These are phyloP conservation scores for Conopomorpha cramerella DNA, from an alignment of 1,140 invertebrate species.

Conservation along the genomic window DNA sequence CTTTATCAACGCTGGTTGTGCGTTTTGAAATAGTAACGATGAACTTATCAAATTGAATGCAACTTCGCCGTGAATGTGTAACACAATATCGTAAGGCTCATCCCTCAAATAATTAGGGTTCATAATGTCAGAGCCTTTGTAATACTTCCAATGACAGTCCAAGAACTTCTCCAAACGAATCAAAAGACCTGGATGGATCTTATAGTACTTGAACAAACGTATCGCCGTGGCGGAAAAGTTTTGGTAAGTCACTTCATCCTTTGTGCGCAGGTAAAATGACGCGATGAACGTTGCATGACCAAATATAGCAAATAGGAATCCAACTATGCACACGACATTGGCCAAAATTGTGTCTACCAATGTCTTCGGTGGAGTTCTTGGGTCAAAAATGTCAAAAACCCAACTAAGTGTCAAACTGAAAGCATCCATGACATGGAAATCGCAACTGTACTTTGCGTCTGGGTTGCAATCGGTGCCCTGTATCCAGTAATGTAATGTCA, in stretches of 20 bases:
- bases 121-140: slow-evolving; percentile 28
- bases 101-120: slow-evolving; percentile 25
- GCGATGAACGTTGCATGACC: slow-evolving; percentile 18
- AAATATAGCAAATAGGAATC: slow-evolving; percentile 17
- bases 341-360: slow-evolving; percentile 17
- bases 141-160: slow-evolving; percentile 37
- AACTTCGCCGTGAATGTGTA: slow-evolving; percentile 33
- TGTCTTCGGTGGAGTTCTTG: slow-evolving; percentile 14
- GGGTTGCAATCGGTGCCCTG: too few species aligned
- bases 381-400: slow-evolving; percentile 21
- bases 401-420: slow-evolving; percentile 19
- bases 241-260: slow-evolving; percentile 24
- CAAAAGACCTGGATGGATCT: slow-evolving; percentile 28
- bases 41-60: slow-evolving; percentile 26
- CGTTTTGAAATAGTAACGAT: slow-evolving; percentile 18
- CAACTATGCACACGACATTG: slow-evolving; percentile 10
- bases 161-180: slow-evolving; percentile 32
- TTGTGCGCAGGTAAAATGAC: slow-evolving; percentile 21
- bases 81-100: slow-evolving; percentile 35
- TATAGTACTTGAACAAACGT: slow-evolving; percentile 22
- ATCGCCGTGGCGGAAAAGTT: slow-evolving; percentile 27
- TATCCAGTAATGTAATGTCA: too few species aligned
- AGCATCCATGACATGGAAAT: slow-evolving; percentile 8
- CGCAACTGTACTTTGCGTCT: slow-evolving; percentile 10
- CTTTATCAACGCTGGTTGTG: slow-evolving; percentile 22